Evolutionary conservation across 2,888 invertebrate species (phyloP), one percentile per base, ranked within the genome.

Genomic region (Phalera bucephala): DNA sequence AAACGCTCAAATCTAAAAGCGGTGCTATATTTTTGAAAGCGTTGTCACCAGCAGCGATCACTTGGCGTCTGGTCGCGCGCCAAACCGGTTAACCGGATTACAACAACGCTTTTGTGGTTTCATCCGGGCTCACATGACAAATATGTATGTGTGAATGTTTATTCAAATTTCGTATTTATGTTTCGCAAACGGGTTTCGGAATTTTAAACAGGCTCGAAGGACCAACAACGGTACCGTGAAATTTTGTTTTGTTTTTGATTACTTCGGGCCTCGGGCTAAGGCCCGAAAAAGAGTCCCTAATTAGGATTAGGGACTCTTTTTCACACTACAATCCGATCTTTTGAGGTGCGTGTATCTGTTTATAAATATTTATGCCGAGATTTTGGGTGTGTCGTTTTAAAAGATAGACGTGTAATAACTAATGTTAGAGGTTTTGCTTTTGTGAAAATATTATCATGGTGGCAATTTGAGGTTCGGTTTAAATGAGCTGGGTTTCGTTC

Each of bases 11-110:
- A 34, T 49, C 41, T 44, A 44, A 49, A 45, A 45, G 20, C 11
- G 11, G 8, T n/a, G 15, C 33, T 7, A 32, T 22, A 40, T 45
- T 59, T 51, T 52, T 55, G 52, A 41, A 40, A 45, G 45, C 55
- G 45, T 64, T 72, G 72, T 69, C 73, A 64, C 47, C 20, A 37
- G 44, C 73, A 69, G 62, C 34, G 53, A 54, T 63, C 70, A 57
- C 64, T 65, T 56, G 65, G 57, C 58, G 59, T 52, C 60, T 62
- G 67, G 64, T 57, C 58, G 60, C 58, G 72, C 71, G 72, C 53
- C 66, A 74, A 70, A 64, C 73, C 72, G 64, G 68, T 57, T 72
- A 72, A 77, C 69, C 68, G 60, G 72, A 78, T 77, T 74, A 78
- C 64, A 68, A 55, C 64, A 52, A 61, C 62, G 71, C 67, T 71